Evolutionary conservation across 2,888 invertebrate genomes (phyloP).

Genomic region (Mimachlamys varia): DNA sequence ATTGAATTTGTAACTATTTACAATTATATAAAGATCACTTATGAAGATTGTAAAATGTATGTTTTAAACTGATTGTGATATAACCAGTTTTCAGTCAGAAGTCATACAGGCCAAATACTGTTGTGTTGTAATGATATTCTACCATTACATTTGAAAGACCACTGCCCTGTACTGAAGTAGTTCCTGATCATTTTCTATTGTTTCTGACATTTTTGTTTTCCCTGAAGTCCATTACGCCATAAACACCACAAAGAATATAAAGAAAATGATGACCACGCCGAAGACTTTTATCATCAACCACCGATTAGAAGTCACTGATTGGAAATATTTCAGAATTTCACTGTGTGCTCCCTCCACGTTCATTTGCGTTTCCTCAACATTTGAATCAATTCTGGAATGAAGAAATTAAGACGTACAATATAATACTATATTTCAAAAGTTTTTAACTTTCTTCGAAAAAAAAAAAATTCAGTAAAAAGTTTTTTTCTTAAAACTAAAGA

Average conservation of each 20-base stretch:
- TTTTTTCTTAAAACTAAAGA: too few species aligned
- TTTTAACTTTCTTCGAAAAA: too few species aligned
- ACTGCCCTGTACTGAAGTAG: background rate
- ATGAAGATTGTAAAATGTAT: background rate
- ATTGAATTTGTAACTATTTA: background rate
- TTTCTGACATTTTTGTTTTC: background rate
- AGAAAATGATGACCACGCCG: conserved; percentile 98
- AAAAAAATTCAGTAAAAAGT: too few species aligned
- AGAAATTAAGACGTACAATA: background rate
- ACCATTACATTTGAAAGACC: background rate
- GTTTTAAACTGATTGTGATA: background rate
- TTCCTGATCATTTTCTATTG: background rate
- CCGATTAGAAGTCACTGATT: conserved; percentile 97
- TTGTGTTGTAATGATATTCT: background rate
- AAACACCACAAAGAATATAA: conserved; percentile 99
- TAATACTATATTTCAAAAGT: too few species aligned
- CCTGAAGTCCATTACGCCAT: conserved; percentile 86
- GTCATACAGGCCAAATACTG: background rate
- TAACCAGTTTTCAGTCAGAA: background rate
- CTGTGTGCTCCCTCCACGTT: conserved; percentile 99
- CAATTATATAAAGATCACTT: background rate
- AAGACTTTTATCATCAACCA: conserved; percentile 99
- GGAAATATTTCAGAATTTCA: conserved; percentile 98
- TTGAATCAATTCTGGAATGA: conserved; percentile 92
- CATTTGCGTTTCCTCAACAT: conserved; percentile 96